Evolutionary conservation across 2,888 invertebrate species (phyloP).

Genomic region (Luperina testacea): DNA sequence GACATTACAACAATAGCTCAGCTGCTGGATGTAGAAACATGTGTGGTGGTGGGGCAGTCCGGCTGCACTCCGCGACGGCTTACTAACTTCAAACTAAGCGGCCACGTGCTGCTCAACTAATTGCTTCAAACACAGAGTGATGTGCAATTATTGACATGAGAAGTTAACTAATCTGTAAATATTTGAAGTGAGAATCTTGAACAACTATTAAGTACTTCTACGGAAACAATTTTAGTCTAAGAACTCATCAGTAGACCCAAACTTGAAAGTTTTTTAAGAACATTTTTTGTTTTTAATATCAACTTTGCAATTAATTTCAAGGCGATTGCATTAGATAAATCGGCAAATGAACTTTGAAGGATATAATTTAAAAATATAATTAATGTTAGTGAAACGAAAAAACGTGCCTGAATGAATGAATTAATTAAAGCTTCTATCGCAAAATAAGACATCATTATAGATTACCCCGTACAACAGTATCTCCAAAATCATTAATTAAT

Average conservation of each 20-base stretch:
- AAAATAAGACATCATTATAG: constrained; percentile 63
- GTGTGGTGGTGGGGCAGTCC: constrained; percentile 38
- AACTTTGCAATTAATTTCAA: constrained; percentile 44
- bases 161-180: constrained; percentile 6
- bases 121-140: constrained; percentile 54
- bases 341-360: constrained; percentile 49
- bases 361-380: constrained; percentile 48
- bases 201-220: background rate
- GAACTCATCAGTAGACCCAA: background rate
- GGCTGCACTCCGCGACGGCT: constrained; percentile 33
- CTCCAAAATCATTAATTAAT: constrained; percentile 75
- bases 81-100: constrained; percentile 45
- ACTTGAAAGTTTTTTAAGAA: constrained; percentile 19
- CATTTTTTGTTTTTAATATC: constrained; percentile 13
- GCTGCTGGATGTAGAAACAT: constrained; percentile 54
- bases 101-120: constrained; percentile 66
- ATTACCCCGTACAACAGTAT: constrained; percentile 66
- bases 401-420: constrained; percentile 36
- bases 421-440: constrained; percentile 56
- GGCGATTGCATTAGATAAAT: constrained; percentile 44
- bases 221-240: background rate
- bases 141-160: constrained; percentile 30
- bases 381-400: constrained; percentile 54
- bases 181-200: constrained; percentile 11
- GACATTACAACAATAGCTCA: constrained; percentile 64